Evolutionary conservation across 1,140 invertebrate species (phyloP).

Genomic region (Aphidius ervi): DNA sequence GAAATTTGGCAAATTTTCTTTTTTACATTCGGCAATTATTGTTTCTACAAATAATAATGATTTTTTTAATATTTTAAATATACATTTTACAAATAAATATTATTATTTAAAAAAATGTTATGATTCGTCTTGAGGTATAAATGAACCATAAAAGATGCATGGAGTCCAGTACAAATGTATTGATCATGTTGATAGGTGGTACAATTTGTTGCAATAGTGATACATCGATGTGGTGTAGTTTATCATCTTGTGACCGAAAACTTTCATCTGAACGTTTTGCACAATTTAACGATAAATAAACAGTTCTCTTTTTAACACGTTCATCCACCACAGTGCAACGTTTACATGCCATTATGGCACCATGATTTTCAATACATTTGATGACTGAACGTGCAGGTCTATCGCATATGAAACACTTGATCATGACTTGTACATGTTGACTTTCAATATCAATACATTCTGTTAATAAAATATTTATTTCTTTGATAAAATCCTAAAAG

Average conservation of each 20-base stretch:
- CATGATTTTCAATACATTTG: conserved; percentile 15
- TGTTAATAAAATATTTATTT: conserved; percentile 14
- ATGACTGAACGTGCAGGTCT: conserved; percentile 19
- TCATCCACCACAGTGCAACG: conserved; percentile 13
- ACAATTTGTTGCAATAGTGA: conserved; percentile 10
- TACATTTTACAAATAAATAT: too few species aligned
- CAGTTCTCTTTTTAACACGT: conserved; percentile 6
- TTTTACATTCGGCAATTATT: too few species aligned
- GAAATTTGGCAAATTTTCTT: too few species aligned
- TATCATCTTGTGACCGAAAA: too few species aligned
- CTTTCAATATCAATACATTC: conserved; percentile 5
- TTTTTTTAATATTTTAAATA: too few species aligned
- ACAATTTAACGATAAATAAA: too few species aligned
- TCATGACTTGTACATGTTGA: background rate
- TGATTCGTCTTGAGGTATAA: too few species aligned
- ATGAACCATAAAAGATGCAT: conserved; percentile 30
- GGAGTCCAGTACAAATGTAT: conserved; percentile 26
- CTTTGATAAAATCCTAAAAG: conserved; percentile 13
- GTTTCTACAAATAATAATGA: too few species aligned
- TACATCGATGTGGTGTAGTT: conserved; percentile 7
- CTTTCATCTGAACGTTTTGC: background rate
- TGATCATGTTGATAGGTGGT: conserved; percentile 22
- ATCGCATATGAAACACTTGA: conserved; percentile 19
- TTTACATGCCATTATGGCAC: conserved; percentile 15
- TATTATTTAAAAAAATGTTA: too few species aligned